Evolutionary conservation across 2,888 invertebrate species (phyloP).

Genomic region (Tetragonula carbonaria): DNA sequence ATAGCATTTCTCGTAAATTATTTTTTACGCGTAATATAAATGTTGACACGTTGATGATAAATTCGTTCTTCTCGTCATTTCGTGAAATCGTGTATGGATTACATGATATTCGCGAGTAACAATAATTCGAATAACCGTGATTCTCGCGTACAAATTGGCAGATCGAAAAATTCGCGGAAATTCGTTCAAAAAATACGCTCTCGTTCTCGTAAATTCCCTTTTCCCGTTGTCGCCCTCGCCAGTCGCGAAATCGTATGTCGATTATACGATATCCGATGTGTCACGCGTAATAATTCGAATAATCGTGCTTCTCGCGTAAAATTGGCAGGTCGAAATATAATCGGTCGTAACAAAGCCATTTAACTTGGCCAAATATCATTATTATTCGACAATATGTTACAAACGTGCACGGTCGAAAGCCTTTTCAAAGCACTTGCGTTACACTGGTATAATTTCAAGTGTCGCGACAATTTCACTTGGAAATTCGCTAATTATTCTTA

Average conservation of each 20-base stretch:
- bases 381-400: slow-evolving; percentile 24
- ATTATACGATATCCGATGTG: neutral
- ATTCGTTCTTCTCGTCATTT: too few species aligned
- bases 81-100: too few species aligned
- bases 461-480: slow-evolving; percentile 23
- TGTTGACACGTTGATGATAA: too few species aligned
- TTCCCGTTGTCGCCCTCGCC: neutral
- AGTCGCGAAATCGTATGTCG: neutral
- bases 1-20: neutral
- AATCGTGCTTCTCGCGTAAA: neutral
- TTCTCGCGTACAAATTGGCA: too few species aligned
- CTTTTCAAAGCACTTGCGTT: slow-evolving; percentile 15
- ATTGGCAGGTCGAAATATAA: slow-evolving; percentile 10
- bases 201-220: neutral
- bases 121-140: too few species aligned
- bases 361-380: slow-evolving; percentile 25
- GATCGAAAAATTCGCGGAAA: too few species aligned
- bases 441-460: slow-evolving; percentile 26
- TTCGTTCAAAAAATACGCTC: too few species aligned
- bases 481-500: slow-evolving; percentile 27
- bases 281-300: neutral
- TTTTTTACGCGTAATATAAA: neutral
- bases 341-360: slow-evolving; percentile 25
- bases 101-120: neutral
- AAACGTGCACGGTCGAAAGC: neutral